Evolutionary conservation across 2,888 invertebrate genomes (phyloP).

Genomic region (Drosophila villosipedis): DNA sequence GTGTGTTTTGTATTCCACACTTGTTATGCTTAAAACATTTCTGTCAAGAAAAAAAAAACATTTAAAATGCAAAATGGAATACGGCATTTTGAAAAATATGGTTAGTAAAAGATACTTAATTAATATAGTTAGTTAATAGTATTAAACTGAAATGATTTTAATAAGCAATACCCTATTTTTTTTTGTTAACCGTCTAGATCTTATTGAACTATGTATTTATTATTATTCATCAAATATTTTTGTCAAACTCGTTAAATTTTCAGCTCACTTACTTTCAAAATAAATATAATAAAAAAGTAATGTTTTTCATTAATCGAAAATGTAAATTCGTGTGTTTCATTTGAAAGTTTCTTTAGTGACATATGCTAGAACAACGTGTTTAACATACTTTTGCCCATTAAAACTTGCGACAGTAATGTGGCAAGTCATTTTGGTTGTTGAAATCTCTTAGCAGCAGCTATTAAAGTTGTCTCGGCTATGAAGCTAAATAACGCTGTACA

Average conservation of each 20-base stretch:
- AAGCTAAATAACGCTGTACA: conserved; percentile 47
- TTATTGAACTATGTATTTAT: background rate
- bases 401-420: conserved; percentile 52
- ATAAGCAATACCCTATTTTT: background rate
- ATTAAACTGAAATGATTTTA: background rate
- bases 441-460: conserved; percentile 55
- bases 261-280: background rate
- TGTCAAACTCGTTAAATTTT: background rate
- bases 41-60: background rate
- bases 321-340: background rate
- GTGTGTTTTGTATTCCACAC: background rate
- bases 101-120: background rate
- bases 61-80: background rate
- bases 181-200: background rate
- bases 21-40: background rate
- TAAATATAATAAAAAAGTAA: background rate
- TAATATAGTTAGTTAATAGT: background rate
- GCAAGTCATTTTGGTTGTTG: conserved; percentile 41
- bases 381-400: conserved; percentile 48
- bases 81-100: background rate
- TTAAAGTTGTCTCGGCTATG: conserved; percentile 67
- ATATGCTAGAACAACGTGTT: conserved; percentile 63
- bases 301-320: background rate
- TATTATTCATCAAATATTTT: background rate
- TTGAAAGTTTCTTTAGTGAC: conserved; percentile 25